Base-by-base conservation (phyloP, 2,888 invertebrate genomes). In the Drosophila peninsularis region DNA sequence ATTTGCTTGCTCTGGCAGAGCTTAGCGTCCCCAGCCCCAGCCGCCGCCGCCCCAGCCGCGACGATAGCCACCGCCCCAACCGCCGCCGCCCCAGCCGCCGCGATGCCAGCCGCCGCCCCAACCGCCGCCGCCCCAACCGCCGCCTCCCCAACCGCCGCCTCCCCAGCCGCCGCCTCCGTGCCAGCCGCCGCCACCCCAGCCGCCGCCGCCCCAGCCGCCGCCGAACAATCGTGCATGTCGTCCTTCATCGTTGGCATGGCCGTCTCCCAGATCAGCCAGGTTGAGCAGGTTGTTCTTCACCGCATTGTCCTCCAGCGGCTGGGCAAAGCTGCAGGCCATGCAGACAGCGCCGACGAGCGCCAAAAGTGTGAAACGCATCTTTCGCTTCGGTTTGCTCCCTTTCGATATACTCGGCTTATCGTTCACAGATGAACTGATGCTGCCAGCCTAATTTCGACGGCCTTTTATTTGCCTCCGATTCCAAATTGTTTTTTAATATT, bases 321-420 rank as follows among this genome's bases (percentile, higher is more conserved):
- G 41, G 5, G 49, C 84, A 11, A 52, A 37, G 58, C 62, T 56
- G 13, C 34, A 79, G 61, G 61, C 82, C 32, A 83, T 55, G 57
- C 66, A 79, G 19, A 80, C 14, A 2, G 73, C 42, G 36, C 69
- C 69, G 19, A 85, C 41, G n/a, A 85, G 32, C 6, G 85, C 68
- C 24, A 80, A 27, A 27, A 83, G 57, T 50, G 65, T 67, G 6
- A 88, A 50, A 70, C 83, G 83, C 83, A 83, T 83, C 42, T 62
- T 73, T 32, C 3, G 24, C 53, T 42, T 42, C 34, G 36, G n/a
- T 34, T 10, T 17, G 0, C 5, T 32, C 3, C 19, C 24, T 27
- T 6, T 37, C 13, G 27, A 17, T 50, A 27, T 14, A 17, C 36
- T 45, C 32, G 52, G 39, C 39, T 44, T 36, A 50, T 52, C 21